phyloP scores from a whole-genome alignment of 2,888 invertebrate species.

The Synergus gifuensis region DNA sequence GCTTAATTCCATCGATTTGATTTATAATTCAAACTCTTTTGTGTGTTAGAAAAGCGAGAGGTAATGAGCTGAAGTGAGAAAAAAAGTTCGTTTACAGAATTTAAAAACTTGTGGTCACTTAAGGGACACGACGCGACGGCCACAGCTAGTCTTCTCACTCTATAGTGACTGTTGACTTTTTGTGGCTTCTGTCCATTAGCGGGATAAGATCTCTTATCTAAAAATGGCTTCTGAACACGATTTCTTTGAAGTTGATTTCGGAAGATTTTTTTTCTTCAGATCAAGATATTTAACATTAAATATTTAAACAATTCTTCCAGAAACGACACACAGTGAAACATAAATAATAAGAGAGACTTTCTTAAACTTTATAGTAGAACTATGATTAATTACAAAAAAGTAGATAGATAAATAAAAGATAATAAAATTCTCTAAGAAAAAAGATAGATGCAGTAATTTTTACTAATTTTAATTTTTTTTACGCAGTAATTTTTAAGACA shows the following conservation, averaged over 20 bases:
- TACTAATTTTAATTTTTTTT: not conserved
- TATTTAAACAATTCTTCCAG: not conserved
- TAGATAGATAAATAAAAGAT: not conserved
- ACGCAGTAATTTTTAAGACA: not conserved
- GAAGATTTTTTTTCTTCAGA: not conserved
- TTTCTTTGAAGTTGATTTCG: slow-evolving; percentile 19
- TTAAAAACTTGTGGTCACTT: slow-evolving; percentile 56
- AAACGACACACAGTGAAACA: not conserved
- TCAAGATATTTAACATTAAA: not conserved
- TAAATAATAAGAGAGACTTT: not conserved
- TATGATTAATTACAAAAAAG: not conserved
- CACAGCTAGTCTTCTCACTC: slow-evolving; percentile 51
- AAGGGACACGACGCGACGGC: slow-evolving; percentile 47
- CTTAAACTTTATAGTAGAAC: not conserved
- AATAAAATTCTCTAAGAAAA: not conserved
- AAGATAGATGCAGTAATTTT: no score
- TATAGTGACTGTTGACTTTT: slow-evolving; percentile 69
- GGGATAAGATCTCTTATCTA: slow-evolving; percentile 69
- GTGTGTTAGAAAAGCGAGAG: slow-evolving; percentile 21
- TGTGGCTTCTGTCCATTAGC: slow-evolving; percentile 73
- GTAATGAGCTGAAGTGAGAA: slow-evolving; percentile 46
- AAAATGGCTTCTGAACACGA: slow-evolving; percentile 41
- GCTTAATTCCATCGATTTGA: no score
- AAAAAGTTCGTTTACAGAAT: slow-evolving; percentile 46
- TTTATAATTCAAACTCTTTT: not conserved